Conservation (phyloP, 2,113 vertebrate genomes). For the Morone chrysops region DNA sequence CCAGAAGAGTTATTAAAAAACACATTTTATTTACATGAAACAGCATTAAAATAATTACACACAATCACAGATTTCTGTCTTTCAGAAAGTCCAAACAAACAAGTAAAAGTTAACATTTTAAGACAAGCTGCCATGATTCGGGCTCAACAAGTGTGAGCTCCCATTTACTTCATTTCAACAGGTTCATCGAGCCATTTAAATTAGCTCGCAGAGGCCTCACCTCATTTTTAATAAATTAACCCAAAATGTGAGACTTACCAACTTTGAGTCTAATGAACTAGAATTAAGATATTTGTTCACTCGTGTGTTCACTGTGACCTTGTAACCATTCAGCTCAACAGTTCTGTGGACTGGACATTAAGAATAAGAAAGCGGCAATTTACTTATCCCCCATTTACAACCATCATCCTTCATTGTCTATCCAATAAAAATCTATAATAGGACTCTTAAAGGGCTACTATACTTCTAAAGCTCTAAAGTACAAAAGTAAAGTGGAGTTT, state of each 20-base stretch:
- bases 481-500: constrained; percentile 68
- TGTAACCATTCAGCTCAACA: constrained; percentile 19
- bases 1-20: constrained; percentile 40
- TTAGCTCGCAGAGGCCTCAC: constrained; percentile 26
- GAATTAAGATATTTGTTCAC: constrained; percentile 2
- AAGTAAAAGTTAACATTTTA: constrained; percentile 31
- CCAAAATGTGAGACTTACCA: constrained; percentile 17
- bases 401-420: constrained; percentile 49
- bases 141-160: constrained; percentile 8
- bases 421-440: constrained; percentile 67
- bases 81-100: constrained; percentile 32
- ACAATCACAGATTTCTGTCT: constrained; percentile 59
- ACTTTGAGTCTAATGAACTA: neutral
- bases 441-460: constrained; percentile 53
- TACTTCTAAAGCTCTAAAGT: constrained; percentile 64
- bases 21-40: constrained; percentile 77
- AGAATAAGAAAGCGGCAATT: constrained; percentile 16
- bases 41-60: constrained; percentile 64
- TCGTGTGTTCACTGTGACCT: constrained; percentile 40
- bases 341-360: constrained; percentile 18
- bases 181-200: constrained; percentile 28
- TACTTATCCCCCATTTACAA: constrained; percentile 48
- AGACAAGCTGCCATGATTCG: constrained; percentile 70
- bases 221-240: constrained; percentile 77
- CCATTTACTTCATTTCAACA: constrained; percentile 34